Base-by-base conservation (phyloP, 30 jellyfish, hydroid and myxozoan genomes). In the Aurelia sp. region DNA sequence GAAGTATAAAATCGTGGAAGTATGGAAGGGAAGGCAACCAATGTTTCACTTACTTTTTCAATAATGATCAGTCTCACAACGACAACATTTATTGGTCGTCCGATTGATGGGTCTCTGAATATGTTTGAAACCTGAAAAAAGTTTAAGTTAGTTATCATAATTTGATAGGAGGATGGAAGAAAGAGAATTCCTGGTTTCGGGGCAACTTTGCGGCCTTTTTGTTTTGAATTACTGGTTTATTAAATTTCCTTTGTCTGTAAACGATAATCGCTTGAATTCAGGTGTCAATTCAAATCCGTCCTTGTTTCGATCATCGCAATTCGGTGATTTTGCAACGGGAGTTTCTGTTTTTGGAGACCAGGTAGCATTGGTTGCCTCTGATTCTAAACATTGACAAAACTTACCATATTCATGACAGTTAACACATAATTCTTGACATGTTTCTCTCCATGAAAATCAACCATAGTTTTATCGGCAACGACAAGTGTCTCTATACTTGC, bases 361-460 rank as follows among this genome's bases (percentile, higher is more conserved):
- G 33, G 11, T 40, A 40, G 51, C 51, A 8, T 3, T 40, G 51
- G 51, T 40, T 40, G 51, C 3, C 3, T 40, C 51, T 40, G 51
- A 40, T 3, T 40, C 51, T 40, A 7, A 40, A 40, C 51, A 40
- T 40, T 5, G 50, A 59, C 0, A 4, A 6, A 59, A 59, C 84
- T 73, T 55, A 73, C 84, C 84, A 73, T 73, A 73, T 73, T 73
- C 84, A 73, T 73, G 21, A 73, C 71, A 11, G 93, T 72, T n/a
- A 84, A 33, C 12, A 84, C 76, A 51, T 84, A 84, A 73, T 72
- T 59, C 51, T 84, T 72, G 60, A 84, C 83, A 40, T 84, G 76
- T 48, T 35, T 35, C 50, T 84, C 93, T 51, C 93, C 93, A 65
- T 84, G 93, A 62, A 84, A 84, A 57, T 84, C 93, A 4, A 84